phyloP scores from a whole-genome alignment of 2,888 invertebrate species.

The Brassicogethes aeneus region DNA sequence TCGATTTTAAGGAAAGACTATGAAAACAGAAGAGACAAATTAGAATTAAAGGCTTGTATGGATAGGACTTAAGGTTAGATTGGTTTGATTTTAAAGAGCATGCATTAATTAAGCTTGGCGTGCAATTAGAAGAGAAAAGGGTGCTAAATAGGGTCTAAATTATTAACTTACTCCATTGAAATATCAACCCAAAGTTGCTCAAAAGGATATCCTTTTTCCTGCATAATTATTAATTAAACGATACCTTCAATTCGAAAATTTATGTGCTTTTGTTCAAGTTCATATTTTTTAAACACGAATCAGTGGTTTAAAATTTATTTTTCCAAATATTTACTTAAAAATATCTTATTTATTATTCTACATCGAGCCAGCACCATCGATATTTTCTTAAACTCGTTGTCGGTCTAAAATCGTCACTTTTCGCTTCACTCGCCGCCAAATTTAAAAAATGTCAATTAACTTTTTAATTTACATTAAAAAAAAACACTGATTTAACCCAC shows the following conservation, averaged over 20 bases:
- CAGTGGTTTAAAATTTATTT: slow-evolving; percentile 10
- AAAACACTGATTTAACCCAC: too few species aligned
- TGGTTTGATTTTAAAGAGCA: too few species aligned
- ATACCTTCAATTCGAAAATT: slow-evolving; percentile 8
- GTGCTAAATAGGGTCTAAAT: slow-evolving; percentile 2
- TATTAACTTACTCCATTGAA: slow-evolving; percentile 22
- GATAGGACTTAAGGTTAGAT: too few species aligned
- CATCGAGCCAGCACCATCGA: slow-evolving; percentile 21
- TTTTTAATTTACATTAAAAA: too few species aligned
- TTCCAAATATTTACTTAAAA: slow-evolving; percentile 15
- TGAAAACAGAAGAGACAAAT: neutral
- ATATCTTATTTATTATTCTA: slow-evolving; percentile 20
- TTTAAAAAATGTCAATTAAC: too few species aligned
- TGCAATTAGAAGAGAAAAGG: neutral
- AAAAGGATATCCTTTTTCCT: slow-evolving; percentile 22
- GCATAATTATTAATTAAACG: slow-evolving; percentile 22
- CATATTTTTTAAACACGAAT: slow-evolving; percentile 15
- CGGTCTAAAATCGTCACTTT: slow-evolving; percentile 1
- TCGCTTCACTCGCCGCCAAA: slow-evolving; percentile 3
- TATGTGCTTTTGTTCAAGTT: slow-evolving; percentile 16
- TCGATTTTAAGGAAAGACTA: neutral
- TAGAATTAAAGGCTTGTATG: slow-evolving; percentile 6
- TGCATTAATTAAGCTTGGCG: neutral
- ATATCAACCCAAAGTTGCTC: slow-evolving; percentile 18
- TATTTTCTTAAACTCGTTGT: slow-evolving; percentile 17